Conservation (phyloP, 2,797 vertebrate species). For the Spatula clypeata region DNA sequence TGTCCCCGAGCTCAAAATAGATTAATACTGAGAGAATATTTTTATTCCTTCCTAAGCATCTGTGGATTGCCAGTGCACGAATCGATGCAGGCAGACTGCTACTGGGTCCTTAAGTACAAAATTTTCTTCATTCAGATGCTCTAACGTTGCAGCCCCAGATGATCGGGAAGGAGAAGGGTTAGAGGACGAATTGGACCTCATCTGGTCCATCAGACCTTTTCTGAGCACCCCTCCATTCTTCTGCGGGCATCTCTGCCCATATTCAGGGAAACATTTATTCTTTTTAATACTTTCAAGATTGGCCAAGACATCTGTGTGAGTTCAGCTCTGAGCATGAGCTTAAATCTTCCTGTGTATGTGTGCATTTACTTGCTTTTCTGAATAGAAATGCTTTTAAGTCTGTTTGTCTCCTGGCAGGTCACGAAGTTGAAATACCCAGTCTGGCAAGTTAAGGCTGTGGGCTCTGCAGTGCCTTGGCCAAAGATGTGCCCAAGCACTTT, state of each 20-base stretch:
- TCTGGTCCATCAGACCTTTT: background rate
- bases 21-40: conserved; percentile 37
- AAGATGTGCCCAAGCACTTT: background rate
- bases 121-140: background rate
- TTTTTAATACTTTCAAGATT: background rate
- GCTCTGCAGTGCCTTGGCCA: background rate
- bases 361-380: background rate
- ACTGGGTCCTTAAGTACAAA: background rate
- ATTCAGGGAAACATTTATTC: background rate
- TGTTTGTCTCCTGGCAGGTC: background rate
- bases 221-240: background rate
- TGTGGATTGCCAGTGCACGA: background rate
- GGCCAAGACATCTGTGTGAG: background rate
- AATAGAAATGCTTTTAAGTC: background rate
- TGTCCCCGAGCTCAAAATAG: conserved; percentile 56
- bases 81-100: background rate
- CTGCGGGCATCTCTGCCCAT: background rate
- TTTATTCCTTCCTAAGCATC: conserved; percentile 46
- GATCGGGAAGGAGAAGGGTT: background rate
- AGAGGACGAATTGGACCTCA: background rate
- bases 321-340: background rate
- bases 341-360: background rate
- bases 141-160: background rate
- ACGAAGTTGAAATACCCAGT: background rate
- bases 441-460: background rate